These are phyloP conservation scores for Acleris holmiana DNA, from an alignment of 2,888 invertebrate species.

Conservation along the genomic window DNA sequence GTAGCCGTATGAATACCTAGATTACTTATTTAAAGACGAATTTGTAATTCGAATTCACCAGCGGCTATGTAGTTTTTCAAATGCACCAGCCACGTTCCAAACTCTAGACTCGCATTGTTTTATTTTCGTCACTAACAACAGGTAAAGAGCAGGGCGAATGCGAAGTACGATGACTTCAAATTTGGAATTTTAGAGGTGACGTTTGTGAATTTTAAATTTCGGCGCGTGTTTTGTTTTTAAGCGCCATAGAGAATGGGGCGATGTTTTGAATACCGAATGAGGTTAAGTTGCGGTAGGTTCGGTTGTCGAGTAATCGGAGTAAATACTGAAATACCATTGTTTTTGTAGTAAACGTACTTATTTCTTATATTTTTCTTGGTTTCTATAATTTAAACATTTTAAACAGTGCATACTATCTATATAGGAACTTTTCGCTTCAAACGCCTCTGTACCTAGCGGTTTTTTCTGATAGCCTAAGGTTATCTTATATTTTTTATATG, in stretches of 20 bases:
- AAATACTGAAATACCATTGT: too few species aligned
- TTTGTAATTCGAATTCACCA: too few species aligned
- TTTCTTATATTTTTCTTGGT: background rate
- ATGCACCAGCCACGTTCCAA: too few species aligned
- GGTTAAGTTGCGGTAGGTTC: conserved; percentile 6
- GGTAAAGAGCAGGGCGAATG: background rate
- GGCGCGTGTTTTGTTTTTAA: background rate
- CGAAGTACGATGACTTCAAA: conserved; percentile 3
- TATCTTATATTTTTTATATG: conserved; percentile 31
- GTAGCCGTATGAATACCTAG: conserved; percentile 5
- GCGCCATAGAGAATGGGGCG: background rate
- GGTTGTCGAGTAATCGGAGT: conserved; percentile 17
- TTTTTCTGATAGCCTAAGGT: conserved; percentile 29
- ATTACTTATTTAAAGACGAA: background rate
- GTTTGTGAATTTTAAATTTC: conserved; percentile 1
- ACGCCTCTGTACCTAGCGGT: conserved; percentile 21
- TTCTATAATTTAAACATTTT: background rate
- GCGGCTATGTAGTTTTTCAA: too few species aligned
- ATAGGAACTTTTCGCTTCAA: conserved; percentile 11
- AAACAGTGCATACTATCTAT: background rate
- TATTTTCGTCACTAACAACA: too few species aligned
- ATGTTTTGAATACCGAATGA: background rate
- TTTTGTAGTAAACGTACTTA: too few species aligned
- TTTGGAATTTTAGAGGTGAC: conserved; percentile 5
- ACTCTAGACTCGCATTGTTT: too few species aligned